A percentile compares a stretch with the other conserved stretches of the same genome.
phyloP scores from a whole-genome alignment of 2,113 vertebrate species.

The Hemiscyllium ocellatum region DNA sequence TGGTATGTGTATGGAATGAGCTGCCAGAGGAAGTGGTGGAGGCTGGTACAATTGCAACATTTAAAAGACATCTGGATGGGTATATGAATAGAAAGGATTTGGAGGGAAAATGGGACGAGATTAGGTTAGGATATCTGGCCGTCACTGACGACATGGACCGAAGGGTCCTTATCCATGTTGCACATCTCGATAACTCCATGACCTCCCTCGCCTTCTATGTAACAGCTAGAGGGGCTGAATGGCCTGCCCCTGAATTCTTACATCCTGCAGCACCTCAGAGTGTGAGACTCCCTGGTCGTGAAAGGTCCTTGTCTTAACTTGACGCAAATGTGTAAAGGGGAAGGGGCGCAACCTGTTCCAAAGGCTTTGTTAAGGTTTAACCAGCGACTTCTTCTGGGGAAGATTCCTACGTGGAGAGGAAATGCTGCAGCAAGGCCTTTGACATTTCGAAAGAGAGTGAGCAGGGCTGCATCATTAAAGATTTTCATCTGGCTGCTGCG shows the following conservation, averaged over 20 bases:
- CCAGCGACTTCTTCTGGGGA: neutral
- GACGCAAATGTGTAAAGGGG: neutral
- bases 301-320: neutral
- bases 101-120: no score
- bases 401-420: neutral
- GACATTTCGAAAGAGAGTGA: slow-evolving; percentile 20
- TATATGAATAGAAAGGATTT: no score
- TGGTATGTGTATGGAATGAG: no score
- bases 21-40: no score
- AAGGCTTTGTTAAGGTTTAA: neutral
- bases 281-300: neutral
- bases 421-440: neutral
- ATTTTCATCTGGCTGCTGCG: neutral
- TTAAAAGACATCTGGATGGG: no score
- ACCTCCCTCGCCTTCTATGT: neutral
- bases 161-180: no score
- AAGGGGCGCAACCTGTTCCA: neutral
- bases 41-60: no score
- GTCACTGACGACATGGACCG: no score
- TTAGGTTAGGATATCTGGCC: no score
- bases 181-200: no score
- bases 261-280: neutral
- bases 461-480: neutral
- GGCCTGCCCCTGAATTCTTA: neutral
- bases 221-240: neutral